Evolutionary conservation across 2,797 vertebrate species (phyloP).

Genomic region (Argyrosomus regius): DNA sequence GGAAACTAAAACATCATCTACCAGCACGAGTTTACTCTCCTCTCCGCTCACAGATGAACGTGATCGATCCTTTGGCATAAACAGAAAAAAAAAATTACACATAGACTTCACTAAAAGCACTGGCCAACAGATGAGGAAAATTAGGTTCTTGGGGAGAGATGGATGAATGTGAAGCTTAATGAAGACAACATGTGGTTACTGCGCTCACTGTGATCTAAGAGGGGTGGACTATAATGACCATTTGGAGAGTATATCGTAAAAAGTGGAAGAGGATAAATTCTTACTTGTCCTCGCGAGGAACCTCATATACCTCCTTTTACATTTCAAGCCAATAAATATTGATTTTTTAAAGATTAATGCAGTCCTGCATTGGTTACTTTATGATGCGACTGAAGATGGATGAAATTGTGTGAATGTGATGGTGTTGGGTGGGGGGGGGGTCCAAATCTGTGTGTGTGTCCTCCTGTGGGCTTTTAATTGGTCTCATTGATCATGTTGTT

Average conservation of each 20-base stretch:
- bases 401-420: conserved; percentile 19
- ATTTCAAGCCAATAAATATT: conserved; percentile 42
- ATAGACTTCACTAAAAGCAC: conserved; percentile 44
- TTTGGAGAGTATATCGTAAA: conserved; percentile 29
- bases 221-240: conserved; percentile 31
- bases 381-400: conserved; percentile 20
- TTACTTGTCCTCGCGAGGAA: neutral
- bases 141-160: conserved; percentile 27
- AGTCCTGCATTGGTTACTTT: conserved; percentile 5
- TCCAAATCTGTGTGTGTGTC: conserved; percentile 38
- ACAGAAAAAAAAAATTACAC: conserved; percentile 25
- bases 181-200: conserved; percentile 48
- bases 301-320: conserved; percentile 33
- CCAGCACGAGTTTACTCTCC: neutral
- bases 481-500: conserved; percentile 79
- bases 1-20: neutral
- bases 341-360: conserved; percentile 43
- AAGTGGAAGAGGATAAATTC: conserved; percentile 22
- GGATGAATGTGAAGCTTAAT: conserved; percentile 49
- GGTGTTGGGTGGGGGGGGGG: neutral
- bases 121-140: conserved; percentile 55
- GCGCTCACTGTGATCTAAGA: conserved; percentile 27
- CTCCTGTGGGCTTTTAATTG: conserved; percentile 68
- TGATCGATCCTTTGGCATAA: conserved; percentile 1
- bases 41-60: neutral